phyloP scores from a whole-genome alignment of 2,888 invertebrate genomes.

The Sepioteuthis lessoniana region DNA sequence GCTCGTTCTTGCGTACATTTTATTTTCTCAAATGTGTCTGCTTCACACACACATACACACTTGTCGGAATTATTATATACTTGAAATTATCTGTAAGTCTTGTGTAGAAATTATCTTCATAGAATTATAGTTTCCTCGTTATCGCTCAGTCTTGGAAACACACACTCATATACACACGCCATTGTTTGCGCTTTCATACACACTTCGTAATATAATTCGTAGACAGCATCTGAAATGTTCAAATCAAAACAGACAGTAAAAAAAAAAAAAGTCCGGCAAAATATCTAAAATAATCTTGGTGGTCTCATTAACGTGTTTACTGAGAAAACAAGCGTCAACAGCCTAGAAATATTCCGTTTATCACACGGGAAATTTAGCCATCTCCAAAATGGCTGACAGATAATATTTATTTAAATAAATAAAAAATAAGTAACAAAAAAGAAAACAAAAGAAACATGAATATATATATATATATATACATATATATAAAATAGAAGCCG shows the following conservation, averaged over 20 bases:
- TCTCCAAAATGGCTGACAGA: neutral
- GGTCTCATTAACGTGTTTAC: neutral
- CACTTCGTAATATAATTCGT: neutral
- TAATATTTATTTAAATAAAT: neutral
- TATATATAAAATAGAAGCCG: neutral
- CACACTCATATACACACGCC: no score
- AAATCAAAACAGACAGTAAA: neutral
- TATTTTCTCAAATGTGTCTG: no score
- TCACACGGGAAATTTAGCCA: neutral
- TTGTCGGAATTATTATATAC: no score
- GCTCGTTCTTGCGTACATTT: no score
- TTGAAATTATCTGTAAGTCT: no score
- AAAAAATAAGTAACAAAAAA: neutral
- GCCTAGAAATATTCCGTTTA: neutral
- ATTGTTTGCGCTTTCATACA: no score
- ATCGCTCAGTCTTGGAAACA: no score
- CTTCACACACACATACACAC: no score
- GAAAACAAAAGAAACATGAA: neutral
- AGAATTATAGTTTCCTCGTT: no score
- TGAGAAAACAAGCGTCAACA: slow-evolving; percentile 5
- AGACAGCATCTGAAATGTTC: neutral
- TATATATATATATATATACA: no score
- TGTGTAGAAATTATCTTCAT: no score
- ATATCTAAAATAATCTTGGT: neutral
- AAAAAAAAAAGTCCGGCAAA: neutral